Percentiles rank a stretch among this genome's conserved stretches.
Evolutionary conservation across 2,797 vertebrate genomes (phyloP).

Genomic region (Decapterus maruadsi): DNA sequence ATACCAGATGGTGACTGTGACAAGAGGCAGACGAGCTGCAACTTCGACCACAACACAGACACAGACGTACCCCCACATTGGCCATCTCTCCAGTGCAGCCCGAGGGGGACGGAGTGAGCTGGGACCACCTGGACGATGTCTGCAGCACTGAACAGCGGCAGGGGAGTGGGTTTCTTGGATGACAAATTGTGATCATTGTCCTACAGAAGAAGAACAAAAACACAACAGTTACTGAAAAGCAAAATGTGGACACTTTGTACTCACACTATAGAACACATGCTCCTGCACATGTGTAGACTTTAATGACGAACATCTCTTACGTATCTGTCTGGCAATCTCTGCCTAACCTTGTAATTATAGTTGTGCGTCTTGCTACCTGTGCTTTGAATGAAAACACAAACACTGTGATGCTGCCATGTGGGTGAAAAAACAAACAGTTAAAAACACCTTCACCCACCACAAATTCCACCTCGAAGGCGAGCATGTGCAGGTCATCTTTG

Average conservation of each 20-base stretch:
- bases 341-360: too few species aligned
- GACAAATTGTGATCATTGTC: conserved; percentile 63
- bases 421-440: too few species aligned
- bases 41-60: not conserved
- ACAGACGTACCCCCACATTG: conserved; percentile 58
- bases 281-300: not conserved
- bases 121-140: conserved; percentile 84
- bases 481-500: conserved; percentile 81
- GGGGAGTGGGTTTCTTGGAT: conserved; percentile 70
- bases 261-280: not conserved
- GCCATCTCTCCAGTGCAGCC: conserved; percentile 64
- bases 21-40: not conserved
- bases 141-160: conserved; percentile 80
- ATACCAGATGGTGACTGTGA: not conserved
- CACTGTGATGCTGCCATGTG: too few species aligned
- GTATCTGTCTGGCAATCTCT: not conserved
- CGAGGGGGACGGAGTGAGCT: conserved; percentile 51
- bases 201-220: conserved; percentile 48
- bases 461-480: conserved; percentile 86
- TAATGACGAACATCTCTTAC: not conserved
- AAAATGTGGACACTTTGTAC: not conserved
- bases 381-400: too few species aligned
- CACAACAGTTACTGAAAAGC: conserved; percentile 1
- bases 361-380: too few species aligned
- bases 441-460: conserved; percentile 71